Base-by-base conservation (phyloP, 2,797 vertebrate species). In the Acropternis orthonyx region DNA sequence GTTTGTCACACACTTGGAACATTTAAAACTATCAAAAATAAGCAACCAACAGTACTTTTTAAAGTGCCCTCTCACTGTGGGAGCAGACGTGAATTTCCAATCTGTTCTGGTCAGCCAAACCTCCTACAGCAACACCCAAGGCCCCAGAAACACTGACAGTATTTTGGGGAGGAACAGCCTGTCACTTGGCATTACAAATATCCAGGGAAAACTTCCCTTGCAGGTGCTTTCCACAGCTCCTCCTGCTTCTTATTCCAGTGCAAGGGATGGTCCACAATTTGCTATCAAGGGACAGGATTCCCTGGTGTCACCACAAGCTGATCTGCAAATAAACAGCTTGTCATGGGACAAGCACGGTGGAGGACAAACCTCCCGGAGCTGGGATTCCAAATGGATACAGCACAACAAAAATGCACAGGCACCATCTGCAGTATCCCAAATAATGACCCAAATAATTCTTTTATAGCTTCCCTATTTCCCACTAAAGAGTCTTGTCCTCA, bases 381-480 rank as follows among this genome's bases (percentile, higher is more conserved):
- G 54, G 36, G 12, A 44, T 0, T 34, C 6, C 14, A 4, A 48
- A 79, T 0, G 0, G 27, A 32, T 14, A 37, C 2, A 15, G 65
- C 59, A 9, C 39, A 34, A n/a, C 36, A 36, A 22, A 68, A 58
- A 11, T 0, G 3, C 24, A n/a, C 0, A 0, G 16, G 12, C 9
- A 28, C 49, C 10, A 6, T 30, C 27, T 10, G 10, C 51, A 52
- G 51, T 18, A 46, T 37, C 34, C 34, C 62, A 46, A 46, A 26
- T 2, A 49, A 67, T 8, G 12, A n/a, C n/a, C n/a, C n/a, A n/a
- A 10, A 4, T 2, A 80, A 14, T 24, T 32, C 26, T 24, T 55
- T 52, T 52, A 30, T 22, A 30, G 21, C 19, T 30, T 39, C 59
- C 12, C 21, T 14, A 12, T 49, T 61, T 76, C 16, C 26, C 51